Conservation (phyloP, 2,113 vertebrate species). For the human region GRCh38 chr14:81995501-81996000, state of each 20-base stretch:
- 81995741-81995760: not conserved
- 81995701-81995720: not conserved
- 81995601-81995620: not conserved
- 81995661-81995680: not conserved
- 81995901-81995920: slow-evolving; percentile 7
- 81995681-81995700: not conserved
- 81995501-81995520: too few relatives aligned
- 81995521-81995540: too few relatives aligned
- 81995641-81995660: not conserved
- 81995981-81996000: not conserved
- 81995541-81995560: too few relatives aligned
- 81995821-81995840: not conserved
- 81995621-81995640: not conserved
- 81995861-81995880: not conserved
- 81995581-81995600: not conserved
- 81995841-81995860: not conserved
- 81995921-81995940: slow-evolving; percentile 15
- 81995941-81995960: not conserved
- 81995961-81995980: slow-evolving; percentile 30
- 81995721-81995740: not conserved
- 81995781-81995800: not conserved
- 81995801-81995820: not conserved
- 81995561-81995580: not conserved
- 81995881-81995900: not conserved
- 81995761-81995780: fast-evolving